These are phyloP conservation scores for Drosophila funebris DNA, from an alignment of 1,140 invertebrate species.

Conservation along the genomic window DNA sequence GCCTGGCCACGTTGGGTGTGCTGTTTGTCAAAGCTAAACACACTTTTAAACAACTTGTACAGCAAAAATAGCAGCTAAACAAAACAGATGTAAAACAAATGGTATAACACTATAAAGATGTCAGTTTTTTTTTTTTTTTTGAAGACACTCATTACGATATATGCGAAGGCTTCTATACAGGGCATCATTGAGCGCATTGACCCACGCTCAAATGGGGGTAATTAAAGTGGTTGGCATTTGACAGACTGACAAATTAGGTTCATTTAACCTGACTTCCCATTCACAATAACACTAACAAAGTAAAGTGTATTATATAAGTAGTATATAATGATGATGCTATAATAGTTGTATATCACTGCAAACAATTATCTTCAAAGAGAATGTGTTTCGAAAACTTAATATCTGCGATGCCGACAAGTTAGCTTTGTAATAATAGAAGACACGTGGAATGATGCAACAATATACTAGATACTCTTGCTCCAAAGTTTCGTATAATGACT, in stretches of 20 bases:
- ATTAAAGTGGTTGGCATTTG: constrained; percentile 43
- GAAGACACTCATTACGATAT: neutral
- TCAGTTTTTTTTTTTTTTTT: neutral
- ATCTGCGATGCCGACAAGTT: neutral
- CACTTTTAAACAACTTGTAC: constrained; percentile 13
- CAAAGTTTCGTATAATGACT: neutral
- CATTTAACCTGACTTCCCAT: constrained; percentile 12
- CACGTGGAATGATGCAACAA: constrained; percentile 20
- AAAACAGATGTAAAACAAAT: neutral
- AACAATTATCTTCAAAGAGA: constrained; percentile 47
- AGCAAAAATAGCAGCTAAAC: neutral
- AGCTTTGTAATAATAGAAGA: neutral
- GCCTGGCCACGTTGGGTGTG: neutral
- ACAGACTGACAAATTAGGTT: constrained; percentile 44
- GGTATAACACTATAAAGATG: neutral
- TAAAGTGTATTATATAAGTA: neutral
- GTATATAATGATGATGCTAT: constrained; percentile 46
- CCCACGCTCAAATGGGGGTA: constrained; percentile 25
- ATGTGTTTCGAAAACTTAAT: constrained; percentile 21
- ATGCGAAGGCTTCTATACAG: neutral
- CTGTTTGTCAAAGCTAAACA: constrained; percentile 39
- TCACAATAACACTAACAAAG: constrained; percentile 1
- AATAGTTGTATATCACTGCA: constrained; percentile 50
- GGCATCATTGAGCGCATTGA: constrained; percentile 45
- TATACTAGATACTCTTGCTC: neutral